Evolutionary conservation across 2,888 invertebrate genomes (phyloP), one percentile per base, ranked within the genome.

Genomic region (Ferdinandea cuprea): DNA sequence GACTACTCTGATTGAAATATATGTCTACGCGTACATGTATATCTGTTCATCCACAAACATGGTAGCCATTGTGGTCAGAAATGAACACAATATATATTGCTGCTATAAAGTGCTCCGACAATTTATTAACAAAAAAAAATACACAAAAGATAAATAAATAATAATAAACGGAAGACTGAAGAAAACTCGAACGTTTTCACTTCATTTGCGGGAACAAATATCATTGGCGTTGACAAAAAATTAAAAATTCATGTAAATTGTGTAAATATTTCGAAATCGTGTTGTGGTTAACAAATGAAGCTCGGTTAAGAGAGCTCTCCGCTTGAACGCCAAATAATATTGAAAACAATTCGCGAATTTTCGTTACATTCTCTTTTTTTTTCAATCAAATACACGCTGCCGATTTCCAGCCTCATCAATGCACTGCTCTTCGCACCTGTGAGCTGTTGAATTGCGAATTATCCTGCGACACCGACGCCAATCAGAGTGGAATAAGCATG

Each of bases 1-100:
- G 63, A 63, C 68, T n/a, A n/a, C n/a, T n/a, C n/a, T 80, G 74
- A 80, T 80, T 74, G 68, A 73, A 69, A 69, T 80, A 63, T 69
- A 73, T 63, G 61, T 56, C 44, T 17, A 54, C 19, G 21, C 4
- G 28, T 3, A 37, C 37, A 21, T 32, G 44, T 50, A 28, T 59
- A 6, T 46, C 8, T 40, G 9, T 11, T 30, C 28, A 8, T 35
- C 28, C 13, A 19, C 42, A 21, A 50, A 42, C 50, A 44, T n/a
- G 52, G 15, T 11, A 3, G 11, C 44, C 65, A 65, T 32, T 79
- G 79, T 35, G 79, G 73, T 68, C 30, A 37, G 65, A 61, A 73
- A 66, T 68, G 59, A 61, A 35, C 32, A 56, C 73, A 59, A 66
- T 79, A 59, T 79, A 59, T 61, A 72, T 66, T 66, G 68, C 61